Percentiles rank a stretch among this genome's conserved stretches.
Conservation (phyloP, 64 coral and sea anemone genomes). For the Montipora sp. region DNA sequence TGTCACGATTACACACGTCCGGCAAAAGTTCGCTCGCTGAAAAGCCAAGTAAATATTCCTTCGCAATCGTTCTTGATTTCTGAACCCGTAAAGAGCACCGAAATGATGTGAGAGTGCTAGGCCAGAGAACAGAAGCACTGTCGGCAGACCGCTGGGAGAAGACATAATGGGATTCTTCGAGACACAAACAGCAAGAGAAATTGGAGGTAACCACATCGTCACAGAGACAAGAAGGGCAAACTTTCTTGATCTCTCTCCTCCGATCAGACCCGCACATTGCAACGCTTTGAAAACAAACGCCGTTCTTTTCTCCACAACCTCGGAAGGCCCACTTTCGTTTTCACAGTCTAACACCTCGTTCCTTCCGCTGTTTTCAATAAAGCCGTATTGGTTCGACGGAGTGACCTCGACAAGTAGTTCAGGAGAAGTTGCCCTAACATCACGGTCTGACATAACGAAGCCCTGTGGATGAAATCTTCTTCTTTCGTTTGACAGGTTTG, state of each 20-base stretch:
- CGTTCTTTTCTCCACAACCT: conserved; percentile 30
- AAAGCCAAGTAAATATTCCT: neutral
- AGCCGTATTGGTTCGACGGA: no score
- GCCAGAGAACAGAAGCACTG: conserved; percentile 31
- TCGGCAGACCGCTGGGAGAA: conserved; percentile 51
- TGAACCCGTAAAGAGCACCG: neutral
- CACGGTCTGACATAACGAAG: no score
- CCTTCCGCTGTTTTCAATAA: no score
- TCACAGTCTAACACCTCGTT: neutral
- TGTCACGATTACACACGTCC: conserved; percentile 11
- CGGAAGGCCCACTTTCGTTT: neutral
- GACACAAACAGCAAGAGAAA: conserved; percentile 16
- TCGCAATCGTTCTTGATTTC: no score
- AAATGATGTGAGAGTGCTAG: conserved; percentile 44
- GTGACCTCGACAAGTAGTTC: no score
- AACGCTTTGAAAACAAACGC: neutral
- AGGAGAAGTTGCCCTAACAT: no score
- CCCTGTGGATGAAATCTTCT: no score
- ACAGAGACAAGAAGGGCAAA: neutral
- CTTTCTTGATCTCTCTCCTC: conserved; percentile 24
- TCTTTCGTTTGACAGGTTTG: no score
- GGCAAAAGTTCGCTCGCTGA: conserved; percentile 42
- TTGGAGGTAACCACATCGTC: conserved; percentile 17
- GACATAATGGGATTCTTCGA: conserved; percentile 42
- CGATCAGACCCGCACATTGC: conserved; percentile 1